Base-by-base conservation (phyloP, 2,113 vertebrate genomes). In the Ceyx margarethae region DNA sequence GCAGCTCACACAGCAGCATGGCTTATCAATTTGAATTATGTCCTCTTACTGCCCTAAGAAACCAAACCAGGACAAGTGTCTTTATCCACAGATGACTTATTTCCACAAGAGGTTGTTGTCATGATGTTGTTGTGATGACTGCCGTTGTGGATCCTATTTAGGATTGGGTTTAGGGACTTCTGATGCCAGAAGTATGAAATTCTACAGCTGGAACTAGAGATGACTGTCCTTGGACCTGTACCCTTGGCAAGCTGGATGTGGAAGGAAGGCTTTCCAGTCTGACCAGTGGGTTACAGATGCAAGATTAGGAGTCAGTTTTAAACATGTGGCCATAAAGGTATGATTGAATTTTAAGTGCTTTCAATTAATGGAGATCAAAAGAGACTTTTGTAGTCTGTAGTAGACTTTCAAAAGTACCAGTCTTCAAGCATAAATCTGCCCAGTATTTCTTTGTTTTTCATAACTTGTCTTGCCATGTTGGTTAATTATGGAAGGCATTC, bases 381-480 rank as follows among this genome's bases (percentile, higher is more conserved):
- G 88, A 87, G 56, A 69, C 33, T 94, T 93, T 48, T 80, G 84
- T 67, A 91, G 78, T 93, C 48, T 50, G 48, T 85, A 85, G 84
- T 78, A 87, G 57, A 40, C 81, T 86, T 95, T 91, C 95, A 91
- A 89, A 95, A 93, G 73, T 77, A 64, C 86, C 93, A 90, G 94
- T 90, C 91, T 94, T 82, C 48, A 85, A 79, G 89, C 78, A 87
- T 94, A 93, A 93, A 94, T 95, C 91, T 96, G 67, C 87, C 78
- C 60, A 28, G 77, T 77, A 76, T 91, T 85, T 84, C 74, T 90
- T 94, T 95, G 87, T 90, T 95, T 95, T 90, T 71, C 83, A 48
- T 89, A 94, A 93, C 91, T 94, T 93, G 92, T 96, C 94, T 74
- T 87, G 72, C 94, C 94, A 83, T 81, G 92, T 95, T 96, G 80